Evolutionary conservation across 2,888 invertebrate species (phyloP), one percentile per base, ranked within the genome.

Genomic region (Plagiodera versicolora): DNA sequence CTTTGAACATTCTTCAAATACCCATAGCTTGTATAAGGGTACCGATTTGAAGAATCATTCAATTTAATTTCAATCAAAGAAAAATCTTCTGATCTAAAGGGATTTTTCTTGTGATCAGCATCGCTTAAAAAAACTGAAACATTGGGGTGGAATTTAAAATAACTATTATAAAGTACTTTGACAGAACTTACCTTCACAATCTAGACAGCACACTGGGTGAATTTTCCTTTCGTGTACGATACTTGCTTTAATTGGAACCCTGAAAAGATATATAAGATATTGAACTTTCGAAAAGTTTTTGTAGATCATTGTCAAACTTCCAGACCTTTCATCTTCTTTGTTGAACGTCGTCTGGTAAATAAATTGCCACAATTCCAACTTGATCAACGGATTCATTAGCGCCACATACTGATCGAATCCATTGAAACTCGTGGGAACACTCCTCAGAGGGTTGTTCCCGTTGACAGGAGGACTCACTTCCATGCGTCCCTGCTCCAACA

Each of bases 321-420:
- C 55, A 60, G 52, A 69, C 57, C 61, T 66, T 54, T 65, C 62
- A 61, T 67, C 64, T 17, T 58, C 53, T 17, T 60, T 61, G 14
- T 63, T 64, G 39, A 62, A 58, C 47, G 66, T 65, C 14, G 60
- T 62, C 45, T 68, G 66, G 58, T 53, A 70, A n/a, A 70, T 58
- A 35, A 63, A 68, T 30, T 84, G 83, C 89, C 89, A 89, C 47
- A 86, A 82, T 75, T 89, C 88, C 75, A 86, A 80, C 5, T 87
- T 75, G 47, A 88, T 77, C 54, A 88, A 76, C 51, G 87, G 86
- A 16, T 83, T 81, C 52, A 86, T 79, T 46, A 83, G 77, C 52
- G 83, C 82, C 67, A 75, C 81, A 77, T 91, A 91, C 62, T 88
- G 85, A 9, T 81, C 78, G 70, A 84, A 86, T 49, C 79, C 83